Percentiles rank a stretch among this genome's conserved stretches.
Evolutionary conservation across 1,140 invertebrate genomes (phyloP).

Genomic region (Trichonephila clavata): DNA sequence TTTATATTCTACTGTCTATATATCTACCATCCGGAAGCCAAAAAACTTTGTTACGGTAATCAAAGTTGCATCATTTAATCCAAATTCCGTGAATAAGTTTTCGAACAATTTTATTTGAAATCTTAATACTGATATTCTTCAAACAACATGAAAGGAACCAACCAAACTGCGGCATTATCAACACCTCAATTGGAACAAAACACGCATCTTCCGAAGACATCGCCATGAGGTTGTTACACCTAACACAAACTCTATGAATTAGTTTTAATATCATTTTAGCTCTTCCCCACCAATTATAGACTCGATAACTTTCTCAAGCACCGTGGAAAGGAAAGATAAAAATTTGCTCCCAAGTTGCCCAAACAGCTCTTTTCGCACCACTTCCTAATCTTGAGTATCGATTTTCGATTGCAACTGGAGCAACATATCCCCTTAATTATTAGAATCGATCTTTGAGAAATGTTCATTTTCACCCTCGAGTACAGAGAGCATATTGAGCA

Average conservation of each 20-base stretch:
- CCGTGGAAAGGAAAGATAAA: not conserved
- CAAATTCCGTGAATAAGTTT: too few relatives aligned
- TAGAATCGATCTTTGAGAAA: conserved; percentile 46
- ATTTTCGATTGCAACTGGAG: conserved; percentile 20
- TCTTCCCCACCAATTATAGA: not conserved
- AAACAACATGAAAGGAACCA: not conserved
- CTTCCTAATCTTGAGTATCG: conserved; percentile 5
- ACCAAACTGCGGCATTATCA: not conserved
- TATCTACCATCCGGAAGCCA: too few relatives aligned
- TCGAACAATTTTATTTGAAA: too few relatives aligned
- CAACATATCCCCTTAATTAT: conserved; percentile 40
- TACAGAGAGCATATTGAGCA: not conserved
- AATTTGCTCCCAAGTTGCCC: not conserved
- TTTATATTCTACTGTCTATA: too few relatives aligned
- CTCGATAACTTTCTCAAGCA: not conserved
- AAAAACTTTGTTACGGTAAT: too few relatives aligned
- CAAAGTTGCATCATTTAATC: too few relatives aligned
- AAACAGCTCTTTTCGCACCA: not conserved
- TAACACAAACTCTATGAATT: not conserved
- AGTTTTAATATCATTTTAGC: conserved; percentile 8
- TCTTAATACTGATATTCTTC: too few relatives aligned
- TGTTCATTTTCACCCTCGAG: conserved; percentile 20
- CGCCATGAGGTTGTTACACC: not conserved
- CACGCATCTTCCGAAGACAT: not conserved
- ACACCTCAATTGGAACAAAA: not conserved